Evolutionary conservation across 2,888 invertebrate genomes (phyloP).

Genomic region (Galerucella calmariensis): DNA sequence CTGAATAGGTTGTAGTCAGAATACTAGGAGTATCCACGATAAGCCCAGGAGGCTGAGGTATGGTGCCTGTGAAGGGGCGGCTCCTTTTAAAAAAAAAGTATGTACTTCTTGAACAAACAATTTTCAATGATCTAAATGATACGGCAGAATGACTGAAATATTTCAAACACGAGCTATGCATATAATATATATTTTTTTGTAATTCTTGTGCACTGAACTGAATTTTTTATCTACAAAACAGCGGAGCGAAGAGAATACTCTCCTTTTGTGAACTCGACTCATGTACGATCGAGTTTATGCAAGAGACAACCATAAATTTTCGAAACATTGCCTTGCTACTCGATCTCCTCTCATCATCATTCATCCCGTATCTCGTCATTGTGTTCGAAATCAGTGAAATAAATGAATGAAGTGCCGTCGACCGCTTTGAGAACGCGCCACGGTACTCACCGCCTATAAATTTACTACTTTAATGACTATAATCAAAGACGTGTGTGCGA

Average conservation of each 20-base stretch:
- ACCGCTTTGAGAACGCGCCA: slow-evolving; percentile 30
- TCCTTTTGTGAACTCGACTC: slow-evolving; percentile 16
- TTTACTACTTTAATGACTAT: slow-evolving; percentile 29
- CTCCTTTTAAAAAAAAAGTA: no score
- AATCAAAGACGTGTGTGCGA: slow-evolving; percentile 12
- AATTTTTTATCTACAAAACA: slow-evolving; percentile 19
- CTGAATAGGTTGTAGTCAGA: no score
- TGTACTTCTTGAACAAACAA: no score
- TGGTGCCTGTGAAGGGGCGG: no score
- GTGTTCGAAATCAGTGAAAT: slow-evolving; percentile 34
- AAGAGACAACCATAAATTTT: slow-evolving; percentile 33
- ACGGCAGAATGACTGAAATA: not conserved
- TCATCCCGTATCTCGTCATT: slow-evolving; percentile 37
- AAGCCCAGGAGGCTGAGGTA: no score
- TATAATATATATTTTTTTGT: slow-evolving; percentile 1
- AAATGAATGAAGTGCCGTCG: slow-evolving; percentile 40
- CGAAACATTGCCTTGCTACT: slow-evolving; percentile 25
- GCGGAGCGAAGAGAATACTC: not conserved
- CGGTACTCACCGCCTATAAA: slow-evolving; percentile 33
- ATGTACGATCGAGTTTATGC: slow-evolving; percentile 28
- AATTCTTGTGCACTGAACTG: slow-evolving; percentile 16
- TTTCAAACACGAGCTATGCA: not conserved
- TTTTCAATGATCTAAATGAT: no score
- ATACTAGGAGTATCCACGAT: no score
- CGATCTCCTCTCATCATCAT: slow-evolving; percentile 37